Percentiles rank a stretch among this genome's conserved stretches.
Evolutionary conservation across 2,797 vertebrate genomes (phyloP).

Genomic region (Sebastes oblongus): DNA sequence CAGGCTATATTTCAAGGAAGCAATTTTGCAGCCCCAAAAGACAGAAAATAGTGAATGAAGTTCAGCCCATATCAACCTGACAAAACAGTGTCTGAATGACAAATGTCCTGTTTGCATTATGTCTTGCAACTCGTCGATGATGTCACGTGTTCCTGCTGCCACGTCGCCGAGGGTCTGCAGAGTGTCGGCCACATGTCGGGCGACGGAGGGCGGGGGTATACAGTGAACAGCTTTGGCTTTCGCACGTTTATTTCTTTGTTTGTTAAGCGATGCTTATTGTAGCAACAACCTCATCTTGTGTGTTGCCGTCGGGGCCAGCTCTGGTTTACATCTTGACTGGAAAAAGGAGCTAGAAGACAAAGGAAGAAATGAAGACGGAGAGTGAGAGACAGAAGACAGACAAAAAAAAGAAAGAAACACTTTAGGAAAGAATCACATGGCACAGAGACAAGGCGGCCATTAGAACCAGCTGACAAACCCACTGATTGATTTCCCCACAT

Average conservation of each 20-base stretch:
- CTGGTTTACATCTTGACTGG: slow-evolving; percentile 57
- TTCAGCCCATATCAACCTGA: slow-evolving; percentile 30
- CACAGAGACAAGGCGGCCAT: slow-evolving; percentile 57
- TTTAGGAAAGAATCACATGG: slow-evolving; percentile 65
- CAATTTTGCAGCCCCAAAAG: background rate
- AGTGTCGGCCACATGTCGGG: slow-evolving; percentile 27
- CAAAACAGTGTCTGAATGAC: slow-evolving; percentile 64
- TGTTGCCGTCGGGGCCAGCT: slow-evolving; percentile 7
- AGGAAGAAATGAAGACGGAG: slow-evolving; percentile 2
- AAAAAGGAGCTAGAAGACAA: slow-evolving; percentile 5
- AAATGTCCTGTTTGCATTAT: slow-evolving; percentile 62
- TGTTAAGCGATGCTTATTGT: slow-evolving; percentile 51
- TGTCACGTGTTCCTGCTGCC: slow-evolving; percentile 50
- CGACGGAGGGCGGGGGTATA: background rate
- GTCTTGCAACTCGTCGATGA: slow-evolving; percentile 20
- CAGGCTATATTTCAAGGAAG: background rate
- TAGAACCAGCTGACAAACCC: slow-evolving; percentile 58
- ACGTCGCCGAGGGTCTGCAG: slow-evolving; percentile 37
- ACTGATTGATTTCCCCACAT: slow-evolving; percentile 51
- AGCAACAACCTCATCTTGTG: slow-evolving; percentile 43
- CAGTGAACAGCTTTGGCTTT: slow-evolving; percentile 19
- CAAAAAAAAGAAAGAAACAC: slow-evolving; percentile 35
- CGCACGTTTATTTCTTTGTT: slow-evolving; percentile 53
- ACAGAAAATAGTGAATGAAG: slow-evolving; percentile 39
- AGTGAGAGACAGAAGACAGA: slow-evolving; percentile 30